Evolutionary conservation across 2,113 vertebrate genomes (phyloP).

Genomic region (Hystrix cristata): DNA sequence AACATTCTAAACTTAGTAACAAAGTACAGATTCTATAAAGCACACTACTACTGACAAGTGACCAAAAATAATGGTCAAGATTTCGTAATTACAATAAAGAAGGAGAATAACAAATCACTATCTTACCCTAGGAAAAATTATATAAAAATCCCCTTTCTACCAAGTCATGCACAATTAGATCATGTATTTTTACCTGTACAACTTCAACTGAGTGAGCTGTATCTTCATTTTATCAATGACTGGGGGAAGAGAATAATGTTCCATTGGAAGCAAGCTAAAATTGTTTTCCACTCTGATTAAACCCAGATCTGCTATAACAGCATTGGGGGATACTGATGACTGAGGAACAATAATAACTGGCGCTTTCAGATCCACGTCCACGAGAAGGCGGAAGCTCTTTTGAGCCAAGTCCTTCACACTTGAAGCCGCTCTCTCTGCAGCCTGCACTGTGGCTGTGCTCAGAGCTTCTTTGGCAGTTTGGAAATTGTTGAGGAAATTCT

Average conservation of each 20-base stretch:
- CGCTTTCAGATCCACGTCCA: slow-evolving; percentile 93
- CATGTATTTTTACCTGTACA: slow-evolving; percentile 91
- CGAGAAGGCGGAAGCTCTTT: slow-evolving; percentile 92
- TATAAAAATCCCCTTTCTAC: background rate
- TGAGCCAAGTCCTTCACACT: slow-evolving; percentile 93
- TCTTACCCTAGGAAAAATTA: background rate
- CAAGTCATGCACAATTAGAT: background rate
- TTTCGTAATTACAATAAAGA: slow-evolving; percentile 49
- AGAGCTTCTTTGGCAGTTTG: slow-evolving; percentile 94
- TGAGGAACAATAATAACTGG: slow-evolving; percentile 93
- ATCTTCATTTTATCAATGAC: slow-evolving; percentile 94
- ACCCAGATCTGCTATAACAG: slow-evolving; percentile 92
- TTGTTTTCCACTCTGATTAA: slow-evolving; percentile 92
- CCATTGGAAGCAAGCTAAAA: slow-evolving; percentile 89
- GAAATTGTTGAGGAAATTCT: slow-evolving; percentile 96
- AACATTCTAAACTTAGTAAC: background rate
- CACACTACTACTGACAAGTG: background rate
- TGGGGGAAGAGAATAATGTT: slow-evolving; percentile 90
- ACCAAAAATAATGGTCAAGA: background rate
- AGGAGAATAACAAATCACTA: background rate
- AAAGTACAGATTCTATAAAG: slow-evolving; percentile 48
- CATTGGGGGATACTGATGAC: slow-evolving; percentile 90
- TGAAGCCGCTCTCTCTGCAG: slow-evolving; percentile 94
- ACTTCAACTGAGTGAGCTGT: slow-evolving; percentile 93
- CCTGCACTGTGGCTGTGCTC: slow-evolving; percentile 94